These are phyloP conservation scores for Acrocephalus arundinaceus DNA, from an alignment of 2,113 vertebrate genomes.

Conservation along the genomic window DNA sequence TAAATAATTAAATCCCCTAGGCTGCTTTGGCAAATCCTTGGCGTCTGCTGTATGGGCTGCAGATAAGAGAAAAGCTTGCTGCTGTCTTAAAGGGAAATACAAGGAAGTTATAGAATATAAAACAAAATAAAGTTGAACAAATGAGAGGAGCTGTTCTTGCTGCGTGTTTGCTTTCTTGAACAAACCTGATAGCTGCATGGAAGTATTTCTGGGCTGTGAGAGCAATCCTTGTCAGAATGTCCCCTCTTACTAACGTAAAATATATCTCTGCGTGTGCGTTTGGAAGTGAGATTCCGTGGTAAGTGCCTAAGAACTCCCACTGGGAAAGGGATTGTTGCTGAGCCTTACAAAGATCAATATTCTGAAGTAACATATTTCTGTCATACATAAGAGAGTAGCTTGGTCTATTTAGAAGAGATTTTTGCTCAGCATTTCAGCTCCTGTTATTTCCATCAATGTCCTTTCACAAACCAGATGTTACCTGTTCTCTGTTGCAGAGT, in stretches of 20 bases:
- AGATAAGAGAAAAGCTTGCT: neutral
- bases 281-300: neutral
- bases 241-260: neutral
- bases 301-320: neutral
- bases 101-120: neutral
- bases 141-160: neutral
- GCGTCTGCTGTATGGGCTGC: neutral
- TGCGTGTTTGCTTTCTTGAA: neutral
- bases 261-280: neutral
- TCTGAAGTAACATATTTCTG: neutral
- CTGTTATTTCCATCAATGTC: neutral
- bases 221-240: neutral
- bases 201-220: neutral
- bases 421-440: neutral
- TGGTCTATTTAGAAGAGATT: neutral
- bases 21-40: neutral
- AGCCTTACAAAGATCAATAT: neutral
- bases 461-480: neutral
- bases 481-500: slow-evolving; percentile 72
- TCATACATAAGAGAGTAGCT: neutral
- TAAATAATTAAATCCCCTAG: neutral
- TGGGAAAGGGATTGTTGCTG: neutral
- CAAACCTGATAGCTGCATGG: neutral
- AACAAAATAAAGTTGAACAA: neutral
- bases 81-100: neutral